These are phyloP conservation scores for Hirundo rustica DNA, from an alignment of 2,797 vertebrate species.

Conservation along the genomic window DNA sequence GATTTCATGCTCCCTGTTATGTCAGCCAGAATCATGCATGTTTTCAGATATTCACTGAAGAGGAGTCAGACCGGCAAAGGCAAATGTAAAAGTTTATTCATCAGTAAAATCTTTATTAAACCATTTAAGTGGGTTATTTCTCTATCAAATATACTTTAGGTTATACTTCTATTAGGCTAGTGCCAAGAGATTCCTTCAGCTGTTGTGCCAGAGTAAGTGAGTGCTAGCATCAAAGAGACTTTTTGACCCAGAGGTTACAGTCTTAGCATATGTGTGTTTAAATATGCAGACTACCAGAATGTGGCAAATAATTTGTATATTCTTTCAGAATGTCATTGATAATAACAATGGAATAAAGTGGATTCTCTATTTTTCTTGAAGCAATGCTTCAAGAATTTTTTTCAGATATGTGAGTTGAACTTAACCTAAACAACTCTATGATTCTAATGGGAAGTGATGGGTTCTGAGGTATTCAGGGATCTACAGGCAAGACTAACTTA, in stretches of 20 bases:
- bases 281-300: background rate
- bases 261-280: background rate
- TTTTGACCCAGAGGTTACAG: background rate
- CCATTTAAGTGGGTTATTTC: background rate
- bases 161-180: background rate
- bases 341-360: background rate
- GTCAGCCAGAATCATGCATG: background rate
- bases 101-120: background rate
- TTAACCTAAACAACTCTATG: background rate
- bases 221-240: background rate
- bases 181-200: background rate
- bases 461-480: background rate
- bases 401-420: background rate
- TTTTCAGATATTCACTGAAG: background rate
- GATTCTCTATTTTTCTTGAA: background rate
- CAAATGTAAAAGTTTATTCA: background rate
- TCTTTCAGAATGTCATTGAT: background rate
- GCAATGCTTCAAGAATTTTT: background rate
- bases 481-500: background rate
- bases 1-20: background rate
- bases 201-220: background rate
- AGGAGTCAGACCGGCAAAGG: background rate
- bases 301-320: background rate
- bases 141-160: background rate
- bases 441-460: background rate